Evolutionary conservation across 2,888 invertebrate species (phyloP), one percentile per base, ranked within the genome.

Genomic region (Dynastes maya): DNA sequence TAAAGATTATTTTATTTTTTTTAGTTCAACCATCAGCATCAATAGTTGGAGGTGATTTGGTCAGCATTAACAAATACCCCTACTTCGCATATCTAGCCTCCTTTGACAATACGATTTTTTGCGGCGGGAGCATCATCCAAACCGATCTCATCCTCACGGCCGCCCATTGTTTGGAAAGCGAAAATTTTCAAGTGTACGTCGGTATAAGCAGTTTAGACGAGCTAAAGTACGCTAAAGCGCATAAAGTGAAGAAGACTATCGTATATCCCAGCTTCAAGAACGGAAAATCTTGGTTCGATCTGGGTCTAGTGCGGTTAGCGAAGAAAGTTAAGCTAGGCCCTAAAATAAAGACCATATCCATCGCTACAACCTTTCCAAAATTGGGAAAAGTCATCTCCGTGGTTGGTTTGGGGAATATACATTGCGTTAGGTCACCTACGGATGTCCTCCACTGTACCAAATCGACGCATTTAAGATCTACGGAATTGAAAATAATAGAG

Each of bases 141-240:
- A 63, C 76, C 9, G 55, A 79, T 51, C n/a, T 70, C 49, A 70
- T 79, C 29, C 49, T 79, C 5, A 79, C 79, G 3, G 79, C 79
- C 2, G 76, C 79, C 0, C 79, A 79, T 51, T 79, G 79, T n/a
- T 51, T 79, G 2, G n/a, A n/a, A 40, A 27, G 27, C 8, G 37
- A 53, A 11, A 32, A 71, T 32, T 32, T 71, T 32, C n/a, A 32
- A 5, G 55, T 71, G 16, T 53, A 71, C n/a, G 32, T 53, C 29
- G 71, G 71, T 13, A 29, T 71, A 16, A 71, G 49, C n/a, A 53
- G 32, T 0, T 37, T n/a, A n/a, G 71, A 53, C 8, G 71, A 71
- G 9, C 53, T 71, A 5, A 37, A 71, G n/a, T 11, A n/a, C 13
- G 55, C 71, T 5, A 13, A 71, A 6, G 55, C 55, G 5, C 53